Percentiles rank a stretch among this genome's conserved stretches.
Conservation (phyloP, 2,797 vertebrate genomes). For the Anisognathus igniventris region DNA sequence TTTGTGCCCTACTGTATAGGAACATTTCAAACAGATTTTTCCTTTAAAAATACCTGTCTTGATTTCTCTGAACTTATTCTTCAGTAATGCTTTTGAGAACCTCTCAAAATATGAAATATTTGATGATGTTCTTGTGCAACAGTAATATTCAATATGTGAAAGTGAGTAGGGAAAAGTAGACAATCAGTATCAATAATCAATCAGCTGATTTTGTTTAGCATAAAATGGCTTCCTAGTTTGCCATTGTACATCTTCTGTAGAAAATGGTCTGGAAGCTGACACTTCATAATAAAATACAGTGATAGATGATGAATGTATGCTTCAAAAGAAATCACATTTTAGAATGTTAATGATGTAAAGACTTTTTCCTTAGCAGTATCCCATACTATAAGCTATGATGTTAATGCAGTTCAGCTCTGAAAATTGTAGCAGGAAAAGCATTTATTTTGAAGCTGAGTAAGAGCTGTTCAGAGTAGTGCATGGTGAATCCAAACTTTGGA, state of each 20-base stretch:
- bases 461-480: not conserved
- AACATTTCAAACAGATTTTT: not conserved
- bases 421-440: not conserved
- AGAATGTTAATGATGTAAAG: not conserved
- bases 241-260: not conserved
- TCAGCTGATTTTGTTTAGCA: not conserved
- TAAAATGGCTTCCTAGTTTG: not conserved
- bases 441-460: not conserved
- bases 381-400: not conserved
- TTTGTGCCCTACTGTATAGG: not conserved
- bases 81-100: not conserved
- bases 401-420: not conserved
- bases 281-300: not conserved
- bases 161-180: not conserved
- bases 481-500: not conserved
- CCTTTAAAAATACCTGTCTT: not conserved
- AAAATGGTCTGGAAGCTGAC: not conserved
- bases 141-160: not conserved
- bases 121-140: rapidly evolving
- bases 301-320: not conserved
- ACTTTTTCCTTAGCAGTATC: not conserved
- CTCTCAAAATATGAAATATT: not conserved
- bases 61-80: not conserved
- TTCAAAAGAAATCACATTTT: not conserved
- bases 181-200: not conserved